Evolutionary conservation across 1,140 invertebrate species (phyloP), one percentile per base, ranked within the genome.

Genomic region (Cydia strobilella): DNA sequence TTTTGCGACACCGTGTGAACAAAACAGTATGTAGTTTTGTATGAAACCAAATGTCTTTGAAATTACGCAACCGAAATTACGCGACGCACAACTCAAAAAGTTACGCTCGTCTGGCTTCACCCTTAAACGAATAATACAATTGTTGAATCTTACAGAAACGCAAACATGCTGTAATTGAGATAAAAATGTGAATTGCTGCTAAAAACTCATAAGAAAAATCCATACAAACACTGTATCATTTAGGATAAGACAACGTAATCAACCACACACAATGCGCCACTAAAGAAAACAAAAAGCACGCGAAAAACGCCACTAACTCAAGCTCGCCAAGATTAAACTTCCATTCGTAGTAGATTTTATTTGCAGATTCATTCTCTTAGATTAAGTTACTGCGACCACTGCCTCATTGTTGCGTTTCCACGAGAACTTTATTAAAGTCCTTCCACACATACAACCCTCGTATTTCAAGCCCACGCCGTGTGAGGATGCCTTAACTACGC

Each of bases 301-400:
- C 71, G 72, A 73, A 73, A 73, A 73, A 73, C 51, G 65, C 75
- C 73, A 77, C 77, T 77, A 81, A 83, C 73, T 78, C 75, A 74
- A 79, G 75, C 74, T 63, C 71, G 48, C 54, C 76, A 74, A 89
- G 85, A 89, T 89, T 86, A 88, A 86, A 85, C 82, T 75, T 78
- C 74, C 76, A 79, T 84, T 85, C 79, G 80, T 76, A 72, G 71
- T 76, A 89, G 85, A 89, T 90, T 84, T 84, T 84, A 89, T 89
- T 90, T 87, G 83, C 81, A 86, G 86, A 89, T 86, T 87, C 84
- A 88, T 89, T 90, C 88, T 86, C 84, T 85, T 87, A 86, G 85
- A 87, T 91, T 86, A 86, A 91, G 86, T 90, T 87, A 85, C 80
- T 86, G 83, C 83, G 77, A 80, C 81, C 80, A 79, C 78, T 76